These are phyloP conservation scores for Sprattus sprattus DNA, from an alignment of 2,113 vertebrate species.

Conservation along the genomic window DNA sequence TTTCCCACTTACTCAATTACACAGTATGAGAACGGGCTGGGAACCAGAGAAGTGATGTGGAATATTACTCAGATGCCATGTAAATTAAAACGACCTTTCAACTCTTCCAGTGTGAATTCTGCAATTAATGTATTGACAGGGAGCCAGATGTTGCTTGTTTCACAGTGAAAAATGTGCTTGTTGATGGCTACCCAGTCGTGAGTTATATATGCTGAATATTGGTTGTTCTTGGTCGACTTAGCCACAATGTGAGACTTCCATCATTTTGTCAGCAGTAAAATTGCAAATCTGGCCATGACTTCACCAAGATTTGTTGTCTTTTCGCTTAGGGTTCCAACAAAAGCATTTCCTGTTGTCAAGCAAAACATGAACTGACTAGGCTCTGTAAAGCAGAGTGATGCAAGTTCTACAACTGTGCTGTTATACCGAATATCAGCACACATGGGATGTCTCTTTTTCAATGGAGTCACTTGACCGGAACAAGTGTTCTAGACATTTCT, in stretches of 20 bases:
- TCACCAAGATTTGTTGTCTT: neutral
- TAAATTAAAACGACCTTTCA: neutral
- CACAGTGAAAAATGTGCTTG: neutral
- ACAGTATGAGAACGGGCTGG: neutral
- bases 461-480: neutral
- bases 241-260: neutral
- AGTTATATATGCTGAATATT: neutral
- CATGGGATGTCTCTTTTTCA: neutral
- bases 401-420: neutral
- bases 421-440: neutral
- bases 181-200: neutral
- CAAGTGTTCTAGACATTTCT: neutral
- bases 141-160: neutral
- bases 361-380: neutral
- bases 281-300: neutral
- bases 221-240: neutral
- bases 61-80: neutral
- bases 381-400: neutral
- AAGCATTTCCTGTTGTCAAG: neutral
- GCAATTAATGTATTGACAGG: neutral
- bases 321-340: neutral
- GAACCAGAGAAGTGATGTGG: neutral
- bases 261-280: neutral
- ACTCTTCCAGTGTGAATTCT: neutral
- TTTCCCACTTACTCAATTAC: constrained; percentile 11